phyloP scores from a whole-genome alignment of 2,113 vertebrate species.

The Suncus etruscus region DNA sequence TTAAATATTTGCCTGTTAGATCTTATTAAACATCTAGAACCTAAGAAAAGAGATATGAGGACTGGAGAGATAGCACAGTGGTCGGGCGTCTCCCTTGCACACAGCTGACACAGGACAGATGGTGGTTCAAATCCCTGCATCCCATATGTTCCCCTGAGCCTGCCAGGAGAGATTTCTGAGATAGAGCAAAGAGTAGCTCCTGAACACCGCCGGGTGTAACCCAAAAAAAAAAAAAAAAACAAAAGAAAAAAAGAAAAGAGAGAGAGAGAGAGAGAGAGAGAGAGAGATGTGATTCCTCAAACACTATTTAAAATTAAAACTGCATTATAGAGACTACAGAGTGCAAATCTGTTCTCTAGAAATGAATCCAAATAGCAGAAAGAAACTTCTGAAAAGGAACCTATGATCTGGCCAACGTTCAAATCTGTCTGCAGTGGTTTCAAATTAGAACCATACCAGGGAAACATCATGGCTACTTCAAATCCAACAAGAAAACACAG shows the following conservation, averaged over 20 bases:
- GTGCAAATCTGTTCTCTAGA: slow-evolving; percentile 28
- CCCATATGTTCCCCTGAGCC: too few species aligned
- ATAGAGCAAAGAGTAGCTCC: too few species aligned
- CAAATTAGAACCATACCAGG: not conserved
- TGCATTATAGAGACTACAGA: slow-evolving; percentile 55
- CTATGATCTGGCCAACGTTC: slow-evolving; percentile 24
- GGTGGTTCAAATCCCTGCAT: too few species aligned
- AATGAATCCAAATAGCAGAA: slow-evolving; percentile 14
- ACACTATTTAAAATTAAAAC: slow-evolving; percentile 24
- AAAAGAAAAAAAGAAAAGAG: too few species aligned
- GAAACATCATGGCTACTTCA: not conserved
- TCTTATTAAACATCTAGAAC: not conserved
- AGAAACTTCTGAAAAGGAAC: not conserved
- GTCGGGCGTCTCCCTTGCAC: too few species aligned
- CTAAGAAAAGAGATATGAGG: not conserved
- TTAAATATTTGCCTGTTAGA: not conserved
- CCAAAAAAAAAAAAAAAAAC: too few species aligned
- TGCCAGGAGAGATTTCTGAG: too few species aligned
- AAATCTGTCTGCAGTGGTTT: not conserved
- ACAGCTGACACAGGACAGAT: too few species aligned
- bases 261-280: too few species aligned
- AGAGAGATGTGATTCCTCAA: not conserved
- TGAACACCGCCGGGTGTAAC: too few species aligned
- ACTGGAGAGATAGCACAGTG: too few species aligned
- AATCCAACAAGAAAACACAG: not conserved